phyloP scores from a whole-genome alignment of 1,140 invertebrate genomes.

The Chionoecetes opilio region DNA sequence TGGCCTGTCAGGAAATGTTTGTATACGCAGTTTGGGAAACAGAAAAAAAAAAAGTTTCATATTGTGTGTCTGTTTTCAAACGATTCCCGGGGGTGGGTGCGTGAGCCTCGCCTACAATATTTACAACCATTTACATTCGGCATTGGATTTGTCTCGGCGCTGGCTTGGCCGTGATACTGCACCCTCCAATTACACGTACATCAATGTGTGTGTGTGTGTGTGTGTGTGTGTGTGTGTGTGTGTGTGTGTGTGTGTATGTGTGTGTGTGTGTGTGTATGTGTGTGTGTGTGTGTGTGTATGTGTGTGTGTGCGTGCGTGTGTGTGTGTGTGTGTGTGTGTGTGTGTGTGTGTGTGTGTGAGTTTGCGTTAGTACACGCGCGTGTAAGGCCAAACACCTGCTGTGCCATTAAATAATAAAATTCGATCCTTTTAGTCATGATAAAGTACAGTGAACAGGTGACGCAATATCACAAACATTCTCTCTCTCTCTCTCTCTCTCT shows the following conservation, averaged over 20 bases:
- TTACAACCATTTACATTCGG: neutral
- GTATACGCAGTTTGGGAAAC: no score
- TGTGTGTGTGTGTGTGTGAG: neutral
- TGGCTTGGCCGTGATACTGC: neutral
- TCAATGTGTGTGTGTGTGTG: slow-evolving; percentile 41
- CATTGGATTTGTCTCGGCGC: neutral
- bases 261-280: neutral
- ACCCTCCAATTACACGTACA: neutral
- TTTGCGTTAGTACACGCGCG: slow-evolving; percentile 12
- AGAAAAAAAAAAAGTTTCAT: no score
- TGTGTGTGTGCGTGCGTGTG: slow-evolving; percentile 53
- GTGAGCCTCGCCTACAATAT: neutral
- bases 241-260: slow-evolving; percentile 41
- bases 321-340: slow-evolving; percentile 34
- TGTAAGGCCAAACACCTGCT: neutral
- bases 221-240: slow-evolving; percentile 51
- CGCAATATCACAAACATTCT: neutral
- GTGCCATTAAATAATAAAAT: neutral
- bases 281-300: slow-evolving; percentile 43
- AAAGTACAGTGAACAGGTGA: neutral
- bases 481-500: slow-evolving; percentile 16
- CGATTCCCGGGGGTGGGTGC: neutral
- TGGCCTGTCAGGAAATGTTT: no score
- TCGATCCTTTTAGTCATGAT: neutral
- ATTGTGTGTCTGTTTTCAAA: neutral